Percentiles rank a stretch among this genome's conserved stretches.
phyloP scores from a whole-genome alignment of 2,888 invertebrate genomes.

The Ormia ochracea region DNA sequence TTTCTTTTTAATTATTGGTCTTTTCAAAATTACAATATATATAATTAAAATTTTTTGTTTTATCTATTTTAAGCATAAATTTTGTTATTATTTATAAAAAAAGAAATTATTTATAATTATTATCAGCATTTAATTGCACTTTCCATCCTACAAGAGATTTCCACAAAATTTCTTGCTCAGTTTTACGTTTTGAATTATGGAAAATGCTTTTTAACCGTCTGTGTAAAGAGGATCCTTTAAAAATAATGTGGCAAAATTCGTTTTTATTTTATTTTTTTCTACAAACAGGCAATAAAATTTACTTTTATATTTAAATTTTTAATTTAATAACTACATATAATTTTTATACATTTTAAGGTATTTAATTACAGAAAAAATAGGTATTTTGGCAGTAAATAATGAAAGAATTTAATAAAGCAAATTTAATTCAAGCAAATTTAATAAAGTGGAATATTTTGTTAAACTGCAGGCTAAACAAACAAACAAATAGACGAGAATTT shows the following conservation, averaged over 20 bases:
- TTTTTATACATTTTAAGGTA: neutral
- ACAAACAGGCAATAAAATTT: too few relatives aligned
- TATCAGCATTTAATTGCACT: neutral
- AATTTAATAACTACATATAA: neutral
- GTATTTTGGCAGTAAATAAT: constrained; percentile 35
- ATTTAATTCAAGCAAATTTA: too few relatives aligned
- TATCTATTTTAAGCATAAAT: constrained; percentile 28
- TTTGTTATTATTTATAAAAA: neutral
- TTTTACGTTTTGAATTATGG: too few relatives aligned
- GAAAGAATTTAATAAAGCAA: neutral
- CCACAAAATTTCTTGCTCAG: too few relatives aligned
- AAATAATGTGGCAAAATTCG: too few relatives aligned
- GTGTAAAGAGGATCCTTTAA: too few relatives aligned
- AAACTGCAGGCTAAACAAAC: neutral
- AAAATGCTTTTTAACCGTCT: too few relatives aligned
- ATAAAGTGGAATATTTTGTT: neutral
- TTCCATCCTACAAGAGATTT: too few relatives aligned
- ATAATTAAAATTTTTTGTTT: neutral
- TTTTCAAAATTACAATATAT: constrained; percentile 10
- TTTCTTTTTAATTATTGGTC: constrained; percentile 26
- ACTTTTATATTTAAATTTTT: neutral
- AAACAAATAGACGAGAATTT: neutral
- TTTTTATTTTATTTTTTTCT: neutral
- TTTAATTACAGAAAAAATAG: constrained; percentile 10
- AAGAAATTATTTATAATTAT: constrained; percentile 12